Evolutionary conservation across 2,888 invertebrate species (phyloP).

Genomic region (Patella caerulea): DNA sequence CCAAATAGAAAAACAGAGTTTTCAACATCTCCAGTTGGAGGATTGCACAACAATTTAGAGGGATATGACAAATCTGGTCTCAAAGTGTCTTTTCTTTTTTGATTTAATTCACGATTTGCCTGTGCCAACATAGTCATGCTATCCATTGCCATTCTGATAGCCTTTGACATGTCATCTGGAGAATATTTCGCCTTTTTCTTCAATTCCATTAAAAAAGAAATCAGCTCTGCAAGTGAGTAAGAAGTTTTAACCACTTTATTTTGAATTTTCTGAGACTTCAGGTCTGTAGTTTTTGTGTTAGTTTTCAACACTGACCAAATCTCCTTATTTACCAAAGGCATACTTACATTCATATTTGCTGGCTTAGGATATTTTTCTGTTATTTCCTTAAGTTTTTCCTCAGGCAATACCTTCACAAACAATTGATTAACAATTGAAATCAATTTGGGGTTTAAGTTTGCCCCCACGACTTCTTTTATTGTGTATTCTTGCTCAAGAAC

Average conservation of each 20-base stretch:
- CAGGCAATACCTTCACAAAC: background rate
- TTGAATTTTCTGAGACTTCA: background rate
- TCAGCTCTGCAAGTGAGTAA: too few relatives aligned
- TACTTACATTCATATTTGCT: background rate
- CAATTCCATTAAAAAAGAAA: background rate
- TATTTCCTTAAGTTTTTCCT: background rate
- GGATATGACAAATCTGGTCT: background rate
- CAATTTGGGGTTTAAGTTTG: background rate
- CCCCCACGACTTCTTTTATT: background rate
- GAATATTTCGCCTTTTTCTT: background rate
- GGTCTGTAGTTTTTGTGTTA: background rate
- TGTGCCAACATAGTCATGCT: background rate
- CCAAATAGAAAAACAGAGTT: background rate
- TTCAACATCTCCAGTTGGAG: background rate
- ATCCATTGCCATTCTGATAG: slow-evolving; percentile 1
- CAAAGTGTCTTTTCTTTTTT: background rate
- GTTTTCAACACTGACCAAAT: background rate
- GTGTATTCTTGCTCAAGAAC: background rate
- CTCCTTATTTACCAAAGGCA: background rate
- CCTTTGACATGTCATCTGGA: background rate
- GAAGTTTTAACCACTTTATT: background rate
- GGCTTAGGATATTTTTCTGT: background rate
- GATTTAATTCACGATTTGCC: background rate
- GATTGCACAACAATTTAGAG: background rate
- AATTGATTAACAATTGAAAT: background rate